Base-by-base conservation (phyloP, 2,113 vertebrate species). In the Marmota flaviventris region DNA sequence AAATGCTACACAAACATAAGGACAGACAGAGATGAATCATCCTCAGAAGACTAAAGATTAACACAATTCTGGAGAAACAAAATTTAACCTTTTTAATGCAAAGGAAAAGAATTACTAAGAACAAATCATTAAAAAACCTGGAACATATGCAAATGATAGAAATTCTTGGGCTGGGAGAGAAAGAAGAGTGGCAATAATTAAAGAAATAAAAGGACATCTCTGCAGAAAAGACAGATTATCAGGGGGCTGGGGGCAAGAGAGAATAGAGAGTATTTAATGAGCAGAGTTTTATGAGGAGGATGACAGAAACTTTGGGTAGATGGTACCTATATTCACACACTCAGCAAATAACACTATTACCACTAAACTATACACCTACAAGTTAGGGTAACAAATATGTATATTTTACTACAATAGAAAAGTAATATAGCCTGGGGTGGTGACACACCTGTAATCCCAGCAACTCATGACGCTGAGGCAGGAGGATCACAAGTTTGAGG, bases 351-450 rank as follows among this genome's bases (percentile, higher is more conserved):
- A 76, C 45, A 58, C 81, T 48, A 42, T 69, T 8, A 70, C 4
- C 61, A 76, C 48, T 77, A 32, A 85, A 72, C 9, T 27, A 22
- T 14, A 42, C 34, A 70, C 48, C 77, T 42, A 70, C 14, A 70
- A 75, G 22, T 81, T 82, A 75, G 48, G 67, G 51, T 27, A 17
- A 94, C 1, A 56, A 75, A 83, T 58, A 76, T 6, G 8, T 12
- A n/a, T 63, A 16, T 63, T 84, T 63, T 51, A 69, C 18, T 56
- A 65, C n/a, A 85, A 85, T 6, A 51, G 89, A 92, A 89, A 63
- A 63, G 61, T 63, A 63, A 63, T 27, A 8, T 63, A 63, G 24
- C 61, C 24, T 9, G 25, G 61, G 8, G 61, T 63, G 61, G 24
- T 63, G 61, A 8, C 9, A 11, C 13, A 22, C 61, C 25, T 25